Percentiles rank a stretch among this genome's conserved stretches.
Conservation (phyloP, 2,888 invertebrate genomes). For the Pheosia tremula region DNA sequence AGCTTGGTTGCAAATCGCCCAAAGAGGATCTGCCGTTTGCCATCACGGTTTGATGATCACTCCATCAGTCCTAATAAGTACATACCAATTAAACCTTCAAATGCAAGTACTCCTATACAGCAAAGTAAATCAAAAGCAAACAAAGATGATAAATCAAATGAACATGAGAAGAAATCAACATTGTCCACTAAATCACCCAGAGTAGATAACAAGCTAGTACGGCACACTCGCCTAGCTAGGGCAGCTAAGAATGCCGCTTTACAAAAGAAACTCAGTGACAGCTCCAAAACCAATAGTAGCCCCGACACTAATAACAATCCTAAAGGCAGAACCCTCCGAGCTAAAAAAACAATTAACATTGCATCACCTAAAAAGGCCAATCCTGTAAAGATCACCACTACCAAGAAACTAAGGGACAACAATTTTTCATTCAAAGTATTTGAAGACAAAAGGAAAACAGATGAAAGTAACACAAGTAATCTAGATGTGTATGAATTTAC, state of each 20-base stretch:
- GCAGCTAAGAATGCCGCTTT: slow-evolving; percentile 14
- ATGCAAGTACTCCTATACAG: slow-evolving; percentile 67
- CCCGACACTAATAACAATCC: slow-evolving; percentile 62
- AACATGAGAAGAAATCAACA: background rate
- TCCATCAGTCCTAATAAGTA: slow-evolving; percentile 66
- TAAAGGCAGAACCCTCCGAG: slow-evolving; percentile 24
- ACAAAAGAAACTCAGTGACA: slow-evolving; percentile 25
- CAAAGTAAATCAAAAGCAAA: slow-evolving; percentile 33
- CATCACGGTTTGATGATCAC: slow-evolving; percentile 68
- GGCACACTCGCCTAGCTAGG: slow-evolving; percentile 13
- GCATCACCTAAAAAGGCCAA: slow-evolving; percentile 14
- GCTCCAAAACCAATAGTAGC: slow-evolving; percentile 33
- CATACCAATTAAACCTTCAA: slow-evolving; percentile 59
- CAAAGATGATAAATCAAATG: background rate
- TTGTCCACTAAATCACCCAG: slow-evolving; percentile 9
- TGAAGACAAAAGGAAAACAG: slow-evolving; percentile 50
- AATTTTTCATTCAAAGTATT: slow-evolving; percentile 59
- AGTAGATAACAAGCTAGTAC: slow-evolving; percentile 18
- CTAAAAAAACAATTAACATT: slow-evolving; percentile 7
- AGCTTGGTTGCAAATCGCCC: slow-evolving; percentile 59
- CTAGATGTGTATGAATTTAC: slow-evolving; percentile 78
- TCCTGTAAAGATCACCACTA: slow-evolving; percentile 12
- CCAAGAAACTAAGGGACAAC: slow-evolving; percentile 39
- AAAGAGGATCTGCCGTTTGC: slow-evolving; percentile 64
- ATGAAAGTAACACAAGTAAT: slow-evolving; percentile 46